Evolutionary conservation across 2,797 vertebrate species (phyloP).

Genomic region (Denticeps clupeoides): DNA sequence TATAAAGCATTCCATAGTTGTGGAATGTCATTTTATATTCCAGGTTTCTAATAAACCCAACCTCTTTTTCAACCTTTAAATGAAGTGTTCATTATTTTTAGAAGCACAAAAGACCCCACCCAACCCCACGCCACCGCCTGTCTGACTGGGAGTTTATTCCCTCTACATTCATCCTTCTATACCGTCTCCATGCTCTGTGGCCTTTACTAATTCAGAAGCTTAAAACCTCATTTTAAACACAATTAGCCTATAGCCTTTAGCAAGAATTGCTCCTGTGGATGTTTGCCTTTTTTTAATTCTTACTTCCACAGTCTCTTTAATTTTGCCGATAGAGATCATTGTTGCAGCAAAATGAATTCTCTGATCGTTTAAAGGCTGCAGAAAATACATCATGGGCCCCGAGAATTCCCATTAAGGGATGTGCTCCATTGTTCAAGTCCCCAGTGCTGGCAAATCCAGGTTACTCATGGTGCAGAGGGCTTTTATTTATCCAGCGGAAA

Average conservation of each 20-base stretch:
- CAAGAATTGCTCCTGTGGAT: conserved; percentile 24
- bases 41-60: no score
- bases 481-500: conserved; percentile 33
- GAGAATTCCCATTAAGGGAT: conserved; percentile 33
- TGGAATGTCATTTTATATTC: no score
- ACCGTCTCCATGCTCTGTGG: conserved; percentile 21
- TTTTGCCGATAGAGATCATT: conserved; percentile 44
- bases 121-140: no score
- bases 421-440: conserved; percentile 25
- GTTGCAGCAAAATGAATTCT: conserved; percentile 42
- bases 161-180: no score
- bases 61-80: no score
- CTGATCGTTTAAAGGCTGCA: conserved; percentile 43
- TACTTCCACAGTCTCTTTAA: conserved; percentile 38
- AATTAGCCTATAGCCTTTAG: conserved; percentile 60
- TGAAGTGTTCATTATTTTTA: no score
- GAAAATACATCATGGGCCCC: conserved; percentile 51
- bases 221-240: conserved; percentile 62
- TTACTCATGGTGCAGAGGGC: conserved; percentile 35
- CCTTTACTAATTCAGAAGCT: conserved; percentile 55
- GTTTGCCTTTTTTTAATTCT: conserved; percentile 13
- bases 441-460: conserved; percentile 25
- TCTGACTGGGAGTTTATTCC: no score
- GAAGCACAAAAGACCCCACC: conserved; percentile 29
- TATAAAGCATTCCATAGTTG: no score